Percentiles rank a stretch among this genome's conserved stretches.
Evolutionary conservation across 2,113 vertebrate genomes (phyloP).

Genomic region (Bujurquina vittata): DNA sequence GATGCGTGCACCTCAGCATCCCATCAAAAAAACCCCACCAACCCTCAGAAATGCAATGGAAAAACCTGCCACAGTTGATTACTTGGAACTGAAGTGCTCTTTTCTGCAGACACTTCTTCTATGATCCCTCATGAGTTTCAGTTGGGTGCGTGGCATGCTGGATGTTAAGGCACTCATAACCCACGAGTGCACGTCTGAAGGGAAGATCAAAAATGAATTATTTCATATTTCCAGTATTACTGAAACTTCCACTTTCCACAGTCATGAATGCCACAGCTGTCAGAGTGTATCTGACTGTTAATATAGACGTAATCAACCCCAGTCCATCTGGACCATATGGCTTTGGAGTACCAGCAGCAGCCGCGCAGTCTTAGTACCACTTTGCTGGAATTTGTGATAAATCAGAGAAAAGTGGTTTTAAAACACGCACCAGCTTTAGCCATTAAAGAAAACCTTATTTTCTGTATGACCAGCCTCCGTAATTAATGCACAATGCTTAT

Average conservation of each 20-base stretch:
- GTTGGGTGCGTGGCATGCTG: background rate
- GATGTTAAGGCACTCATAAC: background rate
- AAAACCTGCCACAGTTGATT: conserved; percentile 17
- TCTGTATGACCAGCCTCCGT: background rate
- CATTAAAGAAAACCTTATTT: background rate
- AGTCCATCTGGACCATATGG: background rate
- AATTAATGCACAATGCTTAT: background rate
- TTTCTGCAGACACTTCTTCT: background rate
- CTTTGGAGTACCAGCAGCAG: background rate
- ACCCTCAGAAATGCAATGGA: background rate
- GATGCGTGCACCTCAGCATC: background rate
- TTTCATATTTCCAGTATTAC: background rate
- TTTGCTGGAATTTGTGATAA: background rate
- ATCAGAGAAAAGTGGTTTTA: conserved; percentile 3
- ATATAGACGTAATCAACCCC: background rate
- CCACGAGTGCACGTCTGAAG: background rate
- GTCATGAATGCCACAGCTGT: background rate
- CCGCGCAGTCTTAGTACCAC: background rate
- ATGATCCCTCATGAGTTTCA: background rate
- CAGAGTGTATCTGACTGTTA: background rate
- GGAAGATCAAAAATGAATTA: background rate
- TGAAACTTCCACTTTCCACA: background rate
- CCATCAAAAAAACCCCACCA: background rate
- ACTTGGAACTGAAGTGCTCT: conserved; percentile 16
- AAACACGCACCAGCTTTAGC: background rate